Base-by-base conservation (phyloP, 2,888 invertebrate genomes). In the Cetonia aurata region DNA sequence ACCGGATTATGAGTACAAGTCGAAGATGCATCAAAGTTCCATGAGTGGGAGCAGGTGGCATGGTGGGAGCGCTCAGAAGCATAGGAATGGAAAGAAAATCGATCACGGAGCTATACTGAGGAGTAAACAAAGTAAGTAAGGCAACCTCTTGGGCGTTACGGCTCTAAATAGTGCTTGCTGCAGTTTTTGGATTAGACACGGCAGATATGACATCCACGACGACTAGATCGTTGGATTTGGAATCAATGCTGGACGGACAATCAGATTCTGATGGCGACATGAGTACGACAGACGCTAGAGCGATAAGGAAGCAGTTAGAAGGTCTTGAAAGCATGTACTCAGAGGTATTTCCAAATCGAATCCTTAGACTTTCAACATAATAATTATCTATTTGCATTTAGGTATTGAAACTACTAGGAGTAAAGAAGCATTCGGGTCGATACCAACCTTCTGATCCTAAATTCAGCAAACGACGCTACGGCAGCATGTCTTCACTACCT, bases 281-380 rank as follows among this genome's bases (percentile, higher is more conserved):
- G 12, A 92, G 93, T 46, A 92, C 92, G 0, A 90, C 91, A 1
- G 93, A 94, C 81, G 92, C 93, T 1, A 87, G 92, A 75, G 92
- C 93, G 41, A 94, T 95, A 74, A 86, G 94, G 25, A 89, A 93
- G 72, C 95, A 95, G 81, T 85, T 95, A 42, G 90, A 94, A 79
- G 94, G 94, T 0, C 85, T 95, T 3, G 95, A 95, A 86, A 91
- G 89, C 76, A 95, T 95, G 95, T 95, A 95, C 81, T 92, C 92
- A 0, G 94, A 95, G 86, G 95, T 94, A 79, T 9, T 57, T 4
- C 8, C n/a, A 12, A 53, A 50, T 13, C 13, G 77, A 37, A 60
- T 25, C 10, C 19, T 1, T 15, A 41, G 56, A 42, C 0, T 48
- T 69, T 41, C 15, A 48, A 15, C n/a, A 44, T 15, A 41, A 3